A percentile compares a stretch with the other conserved stretches of the same genome.
Conservation (phyloP, 1,140 invertebrate species). For the Aphidius ervi region DNA sequence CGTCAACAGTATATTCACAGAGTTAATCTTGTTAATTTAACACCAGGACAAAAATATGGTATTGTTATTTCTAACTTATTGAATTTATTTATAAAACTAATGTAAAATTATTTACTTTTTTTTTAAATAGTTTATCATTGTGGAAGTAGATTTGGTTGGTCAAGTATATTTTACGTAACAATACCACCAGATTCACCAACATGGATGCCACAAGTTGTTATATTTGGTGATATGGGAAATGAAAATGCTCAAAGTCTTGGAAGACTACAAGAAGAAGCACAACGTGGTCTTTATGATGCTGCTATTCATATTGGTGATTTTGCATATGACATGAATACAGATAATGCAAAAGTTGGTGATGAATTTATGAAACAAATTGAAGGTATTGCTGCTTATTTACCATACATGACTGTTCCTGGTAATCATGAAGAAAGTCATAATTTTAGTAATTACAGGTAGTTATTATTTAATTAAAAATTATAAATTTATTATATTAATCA, state of each 20-base stretch:
- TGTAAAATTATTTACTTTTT: not conserved
- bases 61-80: slow-evolving; percentile 20
- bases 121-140: slow-evolving; percentile 70
- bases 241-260: slow-evolving; percentile 81
- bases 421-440: slow-evolving; percentile 84
- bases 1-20: slow-evolving; percentile 78
- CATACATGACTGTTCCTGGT: slow-evolving; percentile 89
- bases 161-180: slow-evolving; percentile 69
- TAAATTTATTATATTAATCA: too few relatives aligned
- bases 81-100: slow-evolving; percentile 4
- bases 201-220: slow-evolving; percentile 77
- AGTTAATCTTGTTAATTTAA: slow-evolving; percentile 55
- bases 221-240: slow-evolving; percentile 91
- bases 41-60: slow-evolving; percentile 52
- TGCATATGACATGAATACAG: slow-evolving; percentile 89
- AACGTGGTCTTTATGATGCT: slow-evolving; percentile 77
- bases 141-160: slow-evolving; percentile 78
- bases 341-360: slow-evolving; percentile 77
- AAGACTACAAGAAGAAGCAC: slow-evolving; percentile 75
- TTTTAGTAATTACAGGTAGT: slow-evolving; percentile 59
- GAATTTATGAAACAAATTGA: slow-evolving; percentile 89
- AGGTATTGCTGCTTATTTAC: slow-evolving; percentile 78
- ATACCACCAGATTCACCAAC: slow-evolving; percentile 60
- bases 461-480: slow-evolving; percentile 4
- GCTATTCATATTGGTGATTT: slow-evolving; percentile 93